Evolutionary conservation across 2,888 invertebrate species (phyloP), one percentile per base, ranked within the genome.

Genomic region (Lithophane leautieri): DNA sequence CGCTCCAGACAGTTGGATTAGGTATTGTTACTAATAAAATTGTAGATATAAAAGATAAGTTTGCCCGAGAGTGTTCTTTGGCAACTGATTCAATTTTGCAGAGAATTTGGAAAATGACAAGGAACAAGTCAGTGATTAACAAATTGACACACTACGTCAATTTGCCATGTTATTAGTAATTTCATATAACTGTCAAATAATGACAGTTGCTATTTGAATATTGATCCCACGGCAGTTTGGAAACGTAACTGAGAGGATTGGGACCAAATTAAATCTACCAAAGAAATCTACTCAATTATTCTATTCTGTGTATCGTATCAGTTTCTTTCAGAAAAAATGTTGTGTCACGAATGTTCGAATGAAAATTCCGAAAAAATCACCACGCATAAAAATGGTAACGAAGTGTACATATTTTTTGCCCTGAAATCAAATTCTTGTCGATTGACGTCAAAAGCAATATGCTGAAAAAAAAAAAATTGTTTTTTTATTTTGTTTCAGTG

Each of bases 381-480:
- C 34, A 16, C 61, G 56, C 61, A 70, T 67, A 70, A 72, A 81
- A 63, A 71, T 75, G 69, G 22, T 72, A 76, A 79, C 69, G 40
- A 76, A 79, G 6, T 81, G 14, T 60, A 70, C 77, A 77, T 81
- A 77, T 72, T 54, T 71, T 62, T 70, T 34, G 52, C 52, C 7
- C 34, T 34, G 60, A 42, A 77, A 81, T 69, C 69, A 58, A 78
- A 70, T 77, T 81, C 63, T 58, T 47, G 4, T 16, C 25, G 47
- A 44, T 61, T 75, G 69, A 79, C 54, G 66, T 79, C 69, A 79
- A 75, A 76, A 71, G 65, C 52, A 70, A 70, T 66, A 47, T 60
- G n/a, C 42, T 54, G 54, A 40, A 68, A 63, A 42, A 52, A 74
- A 79, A 74, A 54, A 42, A 70, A 44, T 44, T 16, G 14, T 47